Conservation (phyloP, 2,888 invertebrate species). For the Drosophila neotestacea region DNA sequence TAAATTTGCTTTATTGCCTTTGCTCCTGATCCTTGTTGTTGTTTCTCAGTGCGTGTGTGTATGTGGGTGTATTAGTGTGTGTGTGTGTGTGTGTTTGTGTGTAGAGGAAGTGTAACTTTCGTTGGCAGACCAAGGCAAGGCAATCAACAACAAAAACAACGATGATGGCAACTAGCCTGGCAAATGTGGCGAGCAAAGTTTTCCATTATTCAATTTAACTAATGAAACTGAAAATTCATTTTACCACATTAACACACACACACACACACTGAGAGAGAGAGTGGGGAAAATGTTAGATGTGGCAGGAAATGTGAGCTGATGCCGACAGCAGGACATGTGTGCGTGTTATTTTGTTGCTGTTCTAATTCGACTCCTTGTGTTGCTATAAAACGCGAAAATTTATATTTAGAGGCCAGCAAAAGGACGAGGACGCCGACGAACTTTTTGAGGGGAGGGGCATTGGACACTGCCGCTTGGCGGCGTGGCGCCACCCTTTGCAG, state of each 20-base stretch:
- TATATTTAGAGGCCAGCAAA: constrained; percentile 59
- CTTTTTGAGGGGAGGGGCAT: not conserved
- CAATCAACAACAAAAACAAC: constrained; percentile 47
- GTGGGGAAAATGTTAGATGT: constrained; percentile 40
- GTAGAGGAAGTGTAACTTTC: constrained; percentile 78
- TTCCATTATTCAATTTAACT: constrained; percentile 84
- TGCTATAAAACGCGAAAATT: constrained; percentile 79
- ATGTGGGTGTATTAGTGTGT: constrained; percentile 23
- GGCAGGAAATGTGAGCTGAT: constrained; percentile 73
- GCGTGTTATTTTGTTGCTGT: constrained; percentile 59
- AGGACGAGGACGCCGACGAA: not conserved
- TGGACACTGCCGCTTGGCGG: constrained; percentile 11
- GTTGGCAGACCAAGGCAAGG: constrained; percentile 64
- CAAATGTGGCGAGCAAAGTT: constrained; percentile 79
- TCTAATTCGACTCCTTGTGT: constrained; percentile 36
- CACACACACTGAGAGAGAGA: constrained; percentile 8
- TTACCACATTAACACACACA: constrained; percentile 80
- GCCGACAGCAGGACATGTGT: constrained; percentile 75
- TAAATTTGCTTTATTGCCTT: constrained; percentile 83
- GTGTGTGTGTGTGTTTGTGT: constrained; percentile 35
- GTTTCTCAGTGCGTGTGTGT: constrained; percentile 7
- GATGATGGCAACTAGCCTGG: constrained; percentile 34
- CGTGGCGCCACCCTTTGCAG: constrained; percentile 36
- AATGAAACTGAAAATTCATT: constrained; percentile 84
- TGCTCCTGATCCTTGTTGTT: constrained; percentile 53